These are phyloP conservation scores for Chalcosyrphus nemorum DNA, from an alignment of 2,888 invertebrate species.

Conservation along the genomic window DNA sequence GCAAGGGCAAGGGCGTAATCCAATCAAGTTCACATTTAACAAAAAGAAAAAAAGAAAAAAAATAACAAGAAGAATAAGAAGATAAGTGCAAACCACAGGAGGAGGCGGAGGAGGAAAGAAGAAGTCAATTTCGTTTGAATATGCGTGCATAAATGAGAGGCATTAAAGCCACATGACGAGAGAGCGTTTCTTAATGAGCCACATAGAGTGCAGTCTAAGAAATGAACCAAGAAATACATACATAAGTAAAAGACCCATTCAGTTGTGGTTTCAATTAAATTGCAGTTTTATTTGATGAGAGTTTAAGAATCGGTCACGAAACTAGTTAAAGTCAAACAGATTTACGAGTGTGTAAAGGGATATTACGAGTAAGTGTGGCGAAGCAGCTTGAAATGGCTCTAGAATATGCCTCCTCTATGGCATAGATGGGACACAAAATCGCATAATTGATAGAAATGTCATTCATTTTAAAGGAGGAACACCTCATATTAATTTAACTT, in stretches of 20 bases:
- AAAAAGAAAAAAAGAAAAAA: neutral
- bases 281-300: neutral
- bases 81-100: conserved; percentile 26
- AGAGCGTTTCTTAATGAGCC: neutral
- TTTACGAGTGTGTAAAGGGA: no score
- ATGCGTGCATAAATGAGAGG: conserved; percentile 55
- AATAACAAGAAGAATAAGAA: neutral
- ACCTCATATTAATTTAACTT: no score
- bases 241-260: neutral
- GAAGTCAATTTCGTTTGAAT: conserved; percentile 26
- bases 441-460: no score
- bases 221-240: neutral
- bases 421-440: no score
- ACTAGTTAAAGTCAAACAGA: neutral
- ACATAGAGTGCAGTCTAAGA: neutral
- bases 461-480: no score
- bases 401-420: no score
- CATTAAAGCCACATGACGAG: conserved; percentile 20
- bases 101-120: neutral
- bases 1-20: conserved; percentile 65
- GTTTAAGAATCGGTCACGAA: neutral
- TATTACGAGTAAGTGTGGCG: no score
- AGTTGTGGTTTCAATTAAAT: conserved; percentile 1
- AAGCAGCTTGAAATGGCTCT: no score
- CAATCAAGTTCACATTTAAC: conserved; percentile 61